These are phyloP conservation scores for Linnaemya tessellans DNA, from an alignment of 2,888 invertebrate species.

Conservation along the genomic window DNA sequence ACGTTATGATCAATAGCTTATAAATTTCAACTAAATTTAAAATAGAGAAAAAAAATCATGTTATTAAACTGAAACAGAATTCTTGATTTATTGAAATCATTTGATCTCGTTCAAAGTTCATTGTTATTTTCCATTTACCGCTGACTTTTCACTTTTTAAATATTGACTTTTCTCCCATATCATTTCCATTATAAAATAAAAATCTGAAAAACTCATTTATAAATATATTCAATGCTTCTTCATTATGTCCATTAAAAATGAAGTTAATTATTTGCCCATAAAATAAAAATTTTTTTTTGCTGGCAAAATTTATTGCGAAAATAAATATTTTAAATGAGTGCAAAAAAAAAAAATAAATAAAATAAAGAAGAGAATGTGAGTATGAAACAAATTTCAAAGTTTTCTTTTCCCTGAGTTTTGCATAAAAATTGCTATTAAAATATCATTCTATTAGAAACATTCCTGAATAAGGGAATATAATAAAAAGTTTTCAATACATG, in stretches of 20 bases:
- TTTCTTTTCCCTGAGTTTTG: not conserved
- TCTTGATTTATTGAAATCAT: no score
- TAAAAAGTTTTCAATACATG: conserved; percentile 50
- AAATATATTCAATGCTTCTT: not conserved
- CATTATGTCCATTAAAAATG: not conserved
- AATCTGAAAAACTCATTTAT: not conserved
- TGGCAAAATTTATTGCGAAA: not conserved
- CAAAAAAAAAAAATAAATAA: not conserved
- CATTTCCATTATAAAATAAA: not conserved
- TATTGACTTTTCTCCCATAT: no score
- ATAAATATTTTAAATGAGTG: not conserved
- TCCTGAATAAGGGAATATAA: not conserved
- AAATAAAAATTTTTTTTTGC: not conserved
- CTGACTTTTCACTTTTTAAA: no score
- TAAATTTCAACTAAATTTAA: no score
- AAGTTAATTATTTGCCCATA: not conserved
- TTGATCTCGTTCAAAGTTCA: no score
- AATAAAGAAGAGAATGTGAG: no score
- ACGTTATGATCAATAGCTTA: no score
- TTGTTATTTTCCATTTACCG: no score
- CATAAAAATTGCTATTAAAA: conserved; percentile 22
- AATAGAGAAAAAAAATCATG: no score
- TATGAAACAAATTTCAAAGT: not conserved
- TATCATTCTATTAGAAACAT: conserved; percentile 1
- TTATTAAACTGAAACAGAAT: no score